Base-by-base conservation (phyloP, 2,797 vertebrate species). In the Pogonophryne albipinna region DNA sequence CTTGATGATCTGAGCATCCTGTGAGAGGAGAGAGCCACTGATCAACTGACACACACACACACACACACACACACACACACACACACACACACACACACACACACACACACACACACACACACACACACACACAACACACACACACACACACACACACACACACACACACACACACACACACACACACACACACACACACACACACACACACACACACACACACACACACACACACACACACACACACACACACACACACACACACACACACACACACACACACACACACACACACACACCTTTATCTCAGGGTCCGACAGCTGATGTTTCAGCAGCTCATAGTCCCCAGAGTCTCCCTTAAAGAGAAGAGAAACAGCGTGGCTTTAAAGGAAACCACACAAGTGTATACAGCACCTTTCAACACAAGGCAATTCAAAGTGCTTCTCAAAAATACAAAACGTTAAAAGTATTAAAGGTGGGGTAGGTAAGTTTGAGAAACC, bases 1-100 rank as follows among this genome's bases (percentile, higher is more conserved):
- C 76, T 89, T 98, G 85, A 99, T 95, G 81, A 99, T 96, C 92
- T 99, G 98, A 41, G 94, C 96, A 83, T 99, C 98, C 98, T 99
- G 87, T 74, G 78, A 90, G 71, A 16, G 81, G 66, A 80, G 13
- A 85, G 17, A 75, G 1, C 4, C 50, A 65, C 0, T 55, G 10
- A 64, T 12, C 1, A 38, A 23, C 23, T 23, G 23, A 9, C 31
- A 7, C 13, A 1, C 1, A 23, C 23, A 23, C 23, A 23, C 23
- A 23, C 23, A 23, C 23, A 23, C 23, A 23, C 23, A 20, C 16
- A 34, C 31, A 34, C 31, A 53, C 38, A 17, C 6, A 0, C 4
- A 42, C 0, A 53, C 38, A 17, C 6, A 0, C 4, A 42, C 0
- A 53, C 38, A 17, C 6, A 0, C 4, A 38, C 0, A 53, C 38